phyloP scores from a whole-genome alignment of 2,113 vertebrate genomes.

The Carlito syrichta region DNA sequence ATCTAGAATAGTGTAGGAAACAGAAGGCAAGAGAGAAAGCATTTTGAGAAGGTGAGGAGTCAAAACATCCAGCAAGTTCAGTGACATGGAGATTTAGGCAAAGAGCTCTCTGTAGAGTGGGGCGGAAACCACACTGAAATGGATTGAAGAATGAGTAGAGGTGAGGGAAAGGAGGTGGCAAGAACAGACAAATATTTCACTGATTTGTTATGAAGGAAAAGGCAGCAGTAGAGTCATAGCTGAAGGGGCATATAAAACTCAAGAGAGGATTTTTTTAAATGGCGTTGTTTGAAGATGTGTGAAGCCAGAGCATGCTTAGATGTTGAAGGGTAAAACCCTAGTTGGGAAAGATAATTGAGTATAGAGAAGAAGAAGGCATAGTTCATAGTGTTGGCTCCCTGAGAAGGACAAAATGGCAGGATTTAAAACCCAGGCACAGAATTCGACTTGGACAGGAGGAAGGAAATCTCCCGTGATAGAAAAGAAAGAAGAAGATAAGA shows the following conservation, averaged over 20 bases:
- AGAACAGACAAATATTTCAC: background rate
- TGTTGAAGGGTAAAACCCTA: background rate
- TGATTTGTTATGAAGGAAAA: background rate
- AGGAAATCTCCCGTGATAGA: background rate
- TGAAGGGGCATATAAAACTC: background rate
- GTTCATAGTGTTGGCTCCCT: background rate
- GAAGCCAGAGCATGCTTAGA: background rate
- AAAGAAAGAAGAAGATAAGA: background rate
- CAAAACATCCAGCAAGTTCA: background rate
- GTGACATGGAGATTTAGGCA: background rate
- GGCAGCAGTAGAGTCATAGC: background rate
- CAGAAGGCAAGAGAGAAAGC: background rate
- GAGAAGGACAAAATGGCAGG: background rate
- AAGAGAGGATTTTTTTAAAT: background rate
- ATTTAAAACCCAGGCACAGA: background rate
- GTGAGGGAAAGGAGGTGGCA: background rate
- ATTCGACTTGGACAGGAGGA: background rate
- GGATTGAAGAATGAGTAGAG: background rate
- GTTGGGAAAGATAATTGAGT: background rate
- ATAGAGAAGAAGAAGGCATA: background rate
- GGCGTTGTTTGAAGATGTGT: background rate
- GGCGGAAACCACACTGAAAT: background rate
- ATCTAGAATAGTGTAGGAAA: background rate
- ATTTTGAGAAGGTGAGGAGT: background rate
- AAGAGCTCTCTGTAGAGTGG: background rate